These are phyloP conservation scores for Digitonthophagus gazella DNA, from an alignment of 2,888 invertebrate genomes.

Conservation along the genomic window DNA sequence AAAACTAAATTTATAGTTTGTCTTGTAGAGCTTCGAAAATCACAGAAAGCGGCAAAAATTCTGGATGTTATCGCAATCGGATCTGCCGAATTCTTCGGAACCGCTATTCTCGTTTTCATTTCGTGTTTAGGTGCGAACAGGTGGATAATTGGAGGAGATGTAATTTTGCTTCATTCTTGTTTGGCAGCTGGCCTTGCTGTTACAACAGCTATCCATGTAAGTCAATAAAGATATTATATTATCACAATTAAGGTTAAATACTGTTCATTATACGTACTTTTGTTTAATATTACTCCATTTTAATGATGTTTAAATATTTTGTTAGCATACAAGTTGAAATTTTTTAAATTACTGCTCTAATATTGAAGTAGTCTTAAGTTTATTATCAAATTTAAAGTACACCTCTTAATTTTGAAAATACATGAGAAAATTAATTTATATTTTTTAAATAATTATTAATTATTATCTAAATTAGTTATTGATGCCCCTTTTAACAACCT, in stretches of 20 bases:
- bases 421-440: too few species aligned
- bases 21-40: slow-evolving; percentile 17
- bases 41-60: neutral
- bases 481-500: too few species aligned
- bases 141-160: slow-evolving; percentile 24
- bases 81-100: slow-evolving; percentile 65
- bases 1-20: slow-evolving; percentile 18
- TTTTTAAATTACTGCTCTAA: too few species aligned
- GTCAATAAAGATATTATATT: slow-evolving; percentile 27
- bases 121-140: slow-evolving; percentile 63
- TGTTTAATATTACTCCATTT: too few species aligned
- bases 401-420: too few species aligned
- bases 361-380: too few species aligned
- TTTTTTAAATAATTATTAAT: too few species aligned
- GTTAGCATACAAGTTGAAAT: too few species aligned
- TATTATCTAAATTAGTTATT: too few species aligned
- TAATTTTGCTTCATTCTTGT: slow-evolving; percentile 43
- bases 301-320: too few species aligned
- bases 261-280: neutral
- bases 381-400: too few species aligned
- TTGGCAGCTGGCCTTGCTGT: slow-evolving; percentile 68
- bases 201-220: slow-evolving; percentile 64
- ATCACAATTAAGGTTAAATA: neutral
- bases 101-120: slow-evolving; percentile 63
- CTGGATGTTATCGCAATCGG: slow-evolving; percentile 30